Evolutionary conservation across 1,140 invertebrate species (phyloP).

Genomic region (Drosophila fuyamai): DNA sequence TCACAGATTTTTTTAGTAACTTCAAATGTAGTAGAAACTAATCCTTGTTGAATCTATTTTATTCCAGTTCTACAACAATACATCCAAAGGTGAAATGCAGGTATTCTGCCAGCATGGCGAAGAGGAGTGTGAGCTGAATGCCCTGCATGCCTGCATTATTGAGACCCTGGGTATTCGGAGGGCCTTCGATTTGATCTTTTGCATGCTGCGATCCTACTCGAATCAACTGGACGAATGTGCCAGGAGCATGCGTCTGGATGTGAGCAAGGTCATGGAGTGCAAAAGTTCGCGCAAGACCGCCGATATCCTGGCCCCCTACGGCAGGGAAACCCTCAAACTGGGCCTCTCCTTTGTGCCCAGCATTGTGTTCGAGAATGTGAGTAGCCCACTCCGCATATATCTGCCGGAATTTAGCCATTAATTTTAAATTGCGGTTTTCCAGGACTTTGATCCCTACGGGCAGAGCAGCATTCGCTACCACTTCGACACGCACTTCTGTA

Average conservation of each 20-base stretch:
- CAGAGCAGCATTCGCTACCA: constrained; percentile 75
- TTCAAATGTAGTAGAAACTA: no score
- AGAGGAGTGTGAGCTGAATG: constrained; percentile 77
- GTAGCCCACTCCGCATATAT: not conserved
- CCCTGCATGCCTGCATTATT: constrained; percentile 73
- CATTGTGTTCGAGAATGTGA: constrained; percentile 75
- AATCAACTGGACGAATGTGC: constrained; percentile 63
- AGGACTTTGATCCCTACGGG: constrained; percentile 65
- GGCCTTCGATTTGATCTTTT: constrained; percentile 70
- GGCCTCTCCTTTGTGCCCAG: constrained; percentile 75
- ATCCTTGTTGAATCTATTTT: not conserved
- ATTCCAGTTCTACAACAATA: constrained; percentile 66
- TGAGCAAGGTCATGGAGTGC: constrained; percentile 55
- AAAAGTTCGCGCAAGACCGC: constrained; percentile 50
- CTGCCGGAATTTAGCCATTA: not conserved
- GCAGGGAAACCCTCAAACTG: constrained; percentile 58
- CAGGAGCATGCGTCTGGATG: constrained; percentile 45
- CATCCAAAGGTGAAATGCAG: constrained; percentile 22
- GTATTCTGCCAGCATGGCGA: constrained; percentile 73
- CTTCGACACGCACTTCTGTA: constrained; percentile 63
- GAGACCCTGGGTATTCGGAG: constrained; percentile 47
- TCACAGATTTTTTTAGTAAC: no score
- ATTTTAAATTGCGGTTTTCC: not conserved
- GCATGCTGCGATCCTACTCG: constrained; percentile 62
- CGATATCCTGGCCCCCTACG: constrained; percentile 72